Evolutionary conservation across 2,797 vertebrate species (phyloP).

Genomic region (Pipistrellus pipistrellus): DNA sequence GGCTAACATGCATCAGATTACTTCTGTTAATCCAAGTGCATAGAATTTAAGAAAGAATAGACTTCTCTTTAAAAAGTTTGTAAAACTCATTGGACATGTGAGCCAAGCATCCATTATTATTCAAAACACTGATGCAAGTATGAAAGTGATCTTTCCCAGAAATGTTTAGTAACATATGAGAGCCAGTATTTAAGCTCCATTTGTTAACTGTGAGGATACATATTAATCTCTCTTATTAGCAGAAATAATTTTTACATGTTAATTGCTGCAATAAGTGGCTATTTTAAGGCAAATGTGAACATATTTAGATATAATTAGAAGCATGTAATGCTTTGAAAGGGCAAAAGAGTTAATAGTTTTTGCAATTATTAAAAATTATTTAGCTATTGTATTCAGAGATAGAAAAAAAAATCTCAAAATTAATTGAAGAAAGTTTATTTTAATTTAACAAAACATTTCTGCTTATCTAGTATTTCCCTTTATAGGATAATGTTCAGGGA

Average conservation of each 20-base stretch:
- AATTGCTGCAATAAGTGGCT: slow-evolving; percentile 60
- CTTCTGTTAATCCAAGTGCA: slow-evolving; percentile 72
- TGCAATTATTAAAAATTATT: background rate
- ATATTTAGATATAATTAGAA: slow-evolving; percentile 65
- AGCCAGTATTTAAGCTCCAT: slow-evolving; percentile 21
- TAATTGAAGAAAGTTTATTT: background rate
- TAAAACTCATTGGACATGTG: slow-evolving; percentile 59
- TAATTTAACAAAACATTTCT: background rate
- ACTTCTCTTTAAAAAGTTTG: slow-evolving; percentile 32
- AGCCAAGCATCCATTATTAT: slow-evolving; percentile 44
- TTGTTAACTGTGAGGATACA: slow-evolving; percentile 29
- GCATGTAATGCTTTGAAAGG: slow-evolving; percentile 21
- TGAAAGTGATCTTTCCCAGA: slow-evolving; percentile 48
- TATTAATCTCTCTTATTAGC: slow-evolving; percentile 57
- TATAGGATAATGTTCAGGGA: background rate
- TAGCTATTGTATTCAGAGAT: background rate
- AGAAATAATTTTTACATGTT: slow-evolving; percentile 63
- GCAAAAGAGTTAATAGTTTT: background rate
- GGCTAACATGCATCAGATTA: slow-evolving; percentile 60
- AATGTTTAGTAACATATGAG: slow-evolving; percentile 11
- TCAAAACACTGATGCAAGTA: slow-evolving; percentile 30
- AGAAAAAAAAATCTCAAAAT: background rate
- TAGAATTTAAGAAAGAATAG: slow-evolving; percentile 59
- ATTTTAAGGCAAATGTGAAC: slow-evolving; percentile 65
- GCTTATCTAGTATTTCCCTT: background rate